Percentiles rank a stretch among this genome's conserved stretches.
phyloP scores from a whole-genome alignment of 2,113 vertebrate species.

The Upupa epops region DNA sequence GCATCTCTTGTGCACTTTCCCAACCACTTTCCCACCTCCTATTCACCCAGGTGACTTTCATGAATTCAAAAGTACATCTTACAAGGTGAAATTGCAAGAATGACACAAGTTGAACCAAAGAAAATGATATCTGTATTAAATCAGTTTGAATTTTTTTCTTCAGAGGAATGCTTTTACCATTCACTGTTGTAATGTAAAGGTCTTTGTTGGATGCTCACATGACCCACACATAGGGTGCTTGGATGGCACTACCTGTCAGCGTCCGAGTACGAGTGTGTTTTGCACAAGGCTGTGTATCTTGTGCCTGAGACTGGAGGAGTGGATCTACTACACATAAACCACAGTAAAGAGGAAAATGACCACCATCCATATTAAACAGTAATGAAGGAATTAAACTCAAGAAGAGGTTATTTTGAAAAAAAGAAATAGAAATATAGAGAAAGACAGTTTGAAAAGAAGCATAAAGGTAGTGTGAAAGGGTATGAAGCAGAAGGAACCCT shows the following conservation, averaged over 20 bases:
- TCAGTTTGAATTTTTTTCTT: not conserved
- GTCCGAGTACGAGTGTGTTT: not conserved
- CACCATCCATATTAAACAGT: not conserved
- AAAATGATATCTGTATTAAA: not conserved
- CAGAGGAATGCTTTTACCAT: not conserved
- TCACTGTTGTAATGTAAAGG: not conserved
- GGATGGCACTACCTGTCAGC: not conserved
- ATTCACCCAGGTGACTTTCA: not conserved
- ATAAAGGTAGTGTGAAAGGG: not conserved
- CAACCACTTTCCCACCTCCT: fast-evolving
- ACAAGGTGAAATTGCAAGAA: not conserved
- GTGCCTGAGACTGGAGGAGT: fast-evolving
- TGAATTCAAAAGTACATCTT: not conserved
- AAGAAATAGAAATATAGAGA: not conserved
- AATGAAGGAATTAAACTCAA: not conserved
- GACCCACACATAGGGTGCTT: not conserved
- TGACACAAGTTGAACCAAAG: not conserved
- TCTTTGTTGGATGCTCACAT: not conserved
- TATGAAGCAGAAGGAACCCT: not conserved
- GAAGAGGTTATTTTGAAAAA: not conserved
- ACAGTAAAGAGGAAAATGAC: fast-evolving
- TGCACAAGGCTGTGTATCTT: fast-evolving
- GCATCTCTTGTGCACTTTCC: not conserved
- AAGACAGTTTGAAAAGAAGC: not conserved
- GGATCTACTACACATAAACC: fast-evolving